Conservation (phyloP, 1,140 invertebrate species). For the Tetramorium alpestre region DNA sequence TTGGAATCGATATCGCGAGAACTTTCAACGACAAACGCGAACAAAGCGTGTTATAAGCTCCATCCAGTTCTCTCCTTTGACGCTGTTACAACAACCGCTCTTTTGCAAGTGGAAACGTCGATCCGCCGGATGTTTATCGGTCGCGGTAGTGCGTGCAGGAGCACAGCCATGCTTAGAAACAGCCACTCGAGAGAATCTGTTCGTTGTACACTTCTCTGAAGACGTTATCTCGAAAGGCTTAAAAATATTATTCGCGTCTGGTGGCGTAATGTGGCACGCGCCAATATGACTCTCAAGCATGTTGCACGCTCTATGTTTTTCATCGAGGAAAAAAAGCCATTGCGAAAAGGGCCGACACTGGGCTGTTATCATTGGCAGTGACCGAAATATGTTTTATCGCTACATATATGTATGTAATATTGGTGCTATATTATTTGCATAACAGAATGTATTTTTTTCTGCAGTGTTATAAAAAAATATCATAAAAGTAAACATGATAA, state of each 20-base stretch:
- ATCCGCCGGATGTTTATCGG: constrained; percentile 57
- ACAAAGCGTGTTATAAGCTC: constrained; percentile 45
- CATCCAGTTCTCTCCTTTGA: constrained; percentile 36
- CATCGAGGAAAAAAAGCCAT: background rate
- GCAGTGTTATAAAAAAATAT: too few relatives aligned
- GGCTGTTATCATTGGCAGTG: background rate
- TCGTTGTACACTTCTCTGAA: constrained; percentile 34
- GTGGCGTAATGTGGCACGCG: constrained; percentile 32
- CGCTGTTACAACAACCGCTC: constrained; percentile 42
- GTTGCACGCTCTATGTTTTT: constrained; percentile 23
- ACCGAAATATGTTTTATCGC: constrained; percentile 4
- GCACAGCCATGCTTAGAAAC: constrained; percentile 17
- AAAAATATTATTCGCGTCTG: constrained; percentile 57
- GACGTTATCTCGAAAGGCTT: constrained; percentile 55
- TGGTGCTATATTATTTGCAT: background rate
- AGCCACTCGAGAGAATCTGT: constrained; percentile 37
- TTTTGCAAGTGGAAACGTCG: constrained; percentile 57
- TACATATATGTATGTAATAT: constrained; percentile 16
- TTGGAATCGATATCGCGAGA: constrained; percentile 45
- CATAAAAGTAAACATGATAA: too few relatives aligned
- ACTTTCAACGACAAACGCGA: constrained; percentile 41
- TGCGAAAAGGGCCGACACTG: background rate
- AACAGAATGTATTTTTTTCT: too few relatives aligned
- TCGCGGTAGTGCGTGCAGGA: background rate
- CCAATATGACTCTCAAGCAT: constrained; percentile 25